Evolutionary conservation across 1,140 invertebrate species (phyloP).

Genomic region (Rhopalosiphum maidis): DNA sequence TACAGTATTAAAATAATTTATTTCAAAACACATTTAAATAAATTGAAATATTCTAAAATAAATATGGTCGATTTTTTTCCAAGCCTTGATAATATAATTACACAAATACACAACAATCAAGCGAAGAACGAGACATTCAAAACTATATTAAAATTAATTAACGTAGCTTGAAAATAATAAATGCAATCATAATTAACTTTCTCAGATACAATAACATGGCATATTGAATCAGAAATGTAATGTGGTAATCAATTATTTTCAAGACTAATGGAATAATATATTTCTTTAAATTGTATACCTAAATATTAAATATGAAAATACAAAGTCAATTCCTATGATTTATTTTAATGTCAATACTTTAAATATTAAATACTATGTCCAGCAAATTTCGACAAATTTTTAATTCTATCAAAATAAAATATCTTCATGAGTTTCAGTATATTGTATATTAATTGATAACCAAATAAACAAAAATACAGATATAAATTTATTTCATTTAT

Average conservation of each 20-base stretch:
- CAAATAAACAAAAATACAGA: too few relatives aligned
- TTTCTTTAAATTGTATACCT: background rate
- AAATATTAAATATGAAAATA: background rate
- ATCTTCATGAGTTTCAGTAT: background rate
- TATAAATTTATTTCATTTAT: too few relatives aligned
- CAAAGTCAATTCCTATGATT: background rate
- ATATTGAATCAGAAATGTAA: background rate
- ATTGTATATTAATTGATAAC: background rate
- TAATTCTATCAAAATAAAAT: background rate
- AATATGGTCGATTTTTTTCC: background rate
- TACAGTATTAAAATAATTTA: background rate
- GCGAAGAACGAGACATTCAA: background rate
- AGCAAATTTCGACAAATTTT: background rate
- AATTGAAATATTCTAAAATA: background rate
- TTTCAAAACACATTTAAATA: background rate
- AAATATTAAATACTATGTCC: background rate
- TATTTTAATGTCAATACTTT: background rate
- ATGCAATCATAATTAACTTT: slow-evolving; percentile 9
- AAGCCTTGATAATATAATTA: background rate
- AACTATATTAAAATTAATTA: background rate
- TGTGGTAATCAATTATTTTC: background rate
- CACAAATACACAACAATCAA: background rate
- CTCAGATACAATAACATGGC: background rate
- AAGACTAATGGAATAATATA: background rate
- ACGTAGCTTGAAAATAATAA: background rate